Evolutionary conservation across 2,113 vertebrate genomes (phyloP).

Genomic region (Poecile atricapillus): DNA sequence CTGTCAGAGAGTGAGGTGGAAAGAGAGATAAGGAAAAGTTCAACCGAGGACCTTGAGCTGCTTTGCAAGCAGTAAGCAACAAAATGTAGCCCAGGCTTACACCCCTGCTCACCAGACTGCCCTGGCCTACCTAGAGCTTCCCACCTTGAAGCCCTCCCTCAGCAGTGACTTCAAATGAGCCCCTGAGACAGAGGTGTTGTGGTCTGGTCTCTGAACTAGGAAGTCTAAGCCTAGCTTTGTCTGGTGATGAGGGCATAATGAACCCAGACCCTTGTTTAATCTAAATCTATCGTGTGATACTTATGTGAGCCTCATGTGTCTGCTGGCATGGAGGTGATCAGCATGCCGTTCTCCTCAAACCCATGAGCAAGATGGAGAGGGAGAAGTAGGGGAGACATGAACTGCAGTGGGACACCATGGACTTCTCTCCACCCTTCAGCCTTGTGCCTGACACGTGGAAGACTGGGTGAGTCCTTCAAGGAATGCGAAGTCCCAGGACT

Average conservation of each 20-base stretch:
- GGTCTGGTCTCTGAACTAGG: neutral
- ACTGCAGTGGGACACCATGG: neutral
- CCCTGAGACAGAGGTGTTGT: rapidly evolving
- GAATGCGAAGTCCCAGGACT: rapidly evolving
- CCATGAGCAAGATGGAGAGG: rapidly evolving
- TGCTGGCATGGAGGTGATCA: neutral
- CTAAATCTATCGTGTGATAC: neutral
- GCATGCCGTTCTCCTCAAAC: neutral
- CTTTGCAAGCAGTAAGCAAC: neutral
- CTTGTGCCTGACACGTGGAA: rapidly evolving
- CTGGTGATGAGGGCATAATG: neutral
- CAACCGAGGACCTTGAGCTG: neutral
- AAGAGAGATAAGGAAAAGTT: neutral
- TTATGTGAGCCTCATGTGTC: neutral
- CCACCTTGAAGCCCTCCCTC: neutral
- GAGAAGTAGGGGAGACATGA: neutral
- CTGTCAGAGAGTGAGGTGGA: neutral
- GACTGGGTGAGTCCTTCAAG: neutral
- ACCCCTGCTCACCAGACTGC: neutral
- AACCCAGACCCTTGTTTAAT: neutral
- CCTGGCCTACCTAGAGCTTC: neutral
- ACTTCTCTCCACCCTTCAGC: neutral
- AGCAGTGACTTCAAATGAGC: neutral
- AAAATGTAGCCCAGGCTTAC: neutral
- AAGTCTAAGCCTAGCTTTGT: neutral